phyloP scores from a whole-genome alignment of 1,140 invertebrate species.

The Drosophila lacteicornis region DNA sequence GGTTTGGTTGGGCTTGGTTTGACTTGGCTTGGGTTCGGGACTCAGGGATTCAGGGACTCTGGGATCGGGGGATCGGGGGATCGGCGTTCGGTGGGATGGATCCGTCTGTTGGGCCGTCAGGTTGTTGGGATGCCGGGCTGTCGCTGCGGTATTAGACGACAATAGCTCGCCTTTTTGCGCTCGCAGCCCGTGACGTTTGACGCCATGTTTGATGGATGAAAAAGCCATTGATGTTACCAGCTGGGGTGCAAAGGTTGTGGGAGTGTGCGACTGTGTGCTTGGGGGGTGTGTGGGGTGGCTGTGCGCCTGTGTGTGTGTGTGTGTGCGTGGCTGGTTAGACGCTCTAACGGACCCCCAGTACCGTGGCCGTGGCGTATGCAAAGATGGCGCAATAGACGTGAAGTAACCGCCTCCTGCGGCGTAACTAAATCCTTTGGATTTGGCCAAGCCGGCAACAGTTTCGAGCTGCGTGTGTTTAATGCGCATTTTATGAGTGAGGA shows the following conservation, averaged over 20 bases:
- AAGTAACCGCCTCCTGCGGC: conserved; percentile 79
- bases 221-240: conserved; percentile 83
- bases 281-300: conserved; percentile 10
- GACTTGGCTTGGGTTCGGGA: conserved; percentile 5
- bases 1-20: conserved; percentile 33
- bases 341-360: conserved; percentile 15
- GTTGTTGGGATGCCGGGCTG: conserved; percentile 42
- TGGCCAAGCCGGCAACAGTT: conserved; percentile 60
- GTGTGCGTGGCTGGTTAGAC: conserved; percentile 36
- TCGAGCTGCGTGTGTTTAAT: conserved; percentile 77
- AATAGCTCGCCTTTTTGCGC: conserved; percentile 79
- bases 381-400: conserved; percentile 82
- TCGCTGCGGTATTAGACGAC: conserved; percentile 81
- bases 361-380: conserved; percentile 50
- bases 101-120: conserved; percentile 32
- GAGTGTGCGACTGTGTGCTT: conserved; percentile 11
- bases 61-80: conserved; percentile 2
- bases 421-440: conserved; percentile 82
- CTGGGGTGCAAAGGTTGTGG: conserved; percentile 77
- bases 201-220: conserved; percentile 84
- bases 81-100: no score
- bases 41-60: conserved; percentile 8
- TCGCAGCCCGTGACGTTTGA: conserved; percentile 82
- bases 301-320: conserved; percentile 16
- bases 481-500: conserved; percentile 81